Percentiles rank a stretch among this genome's conserved stretches.
These are phyloP conservation scores for Pollachius pollachius DNA, from an alignment of 2,113 vertebrate species.

Conservation along the genomic window DNA sequence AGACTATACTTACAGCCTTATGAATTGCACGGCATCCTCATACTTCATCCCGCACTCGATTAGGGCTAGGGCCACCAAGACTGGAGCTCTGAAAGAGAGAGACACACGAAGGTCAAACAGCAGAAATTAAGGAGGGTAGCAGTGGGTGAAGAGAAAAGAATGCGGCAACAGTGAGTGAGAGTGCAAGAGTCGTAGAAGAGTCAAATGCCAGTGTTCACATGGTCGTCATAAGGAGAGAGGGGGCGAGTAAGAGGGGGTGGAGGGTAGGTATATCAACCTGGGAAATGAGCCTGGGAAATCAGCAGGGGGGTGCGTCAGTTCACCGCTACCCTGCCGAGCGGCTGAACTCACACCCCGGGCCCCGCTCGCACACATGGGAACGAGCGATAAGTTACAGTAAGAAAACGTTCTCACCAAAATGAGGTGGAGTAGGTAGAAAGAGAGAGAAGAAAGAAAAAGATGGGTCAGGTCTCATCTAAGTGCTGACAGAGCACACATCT, in stretches of 20 bases:
- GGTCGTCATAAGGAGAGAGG: slow-evolving; percentile 11
- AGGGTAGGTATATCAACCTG: slow-evolving; percentile 43
- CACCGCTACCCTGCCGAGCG: slow-evolving; percentile 43
- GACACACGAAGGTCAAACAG: no score
- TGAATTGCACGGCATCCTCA: slow-evolving; percentile 98
- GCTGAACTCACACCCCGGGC: slow-evolving; percentile 1
- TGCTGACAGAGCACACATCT: slow-evolving; percentile 33
- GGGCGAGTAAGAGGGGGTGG: slow-evolving; percentile 1
- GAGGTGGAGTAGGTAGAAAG: not conserved
- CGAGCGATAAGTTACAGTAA: slow-evolving; percentile 54
- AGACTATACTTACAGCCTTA: slow-evolving; percentile 89
- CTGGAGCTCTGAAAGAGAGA: slow-evolving; percentile 84
- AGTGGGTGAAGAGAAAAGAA: not conserved
- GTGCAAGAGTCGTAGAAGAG: not conserved
- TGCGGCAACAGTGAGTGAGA: not conserved
- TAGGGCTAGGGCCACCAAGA: slow-evolving; percentile 95
- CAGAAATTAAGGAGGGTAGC: no score
- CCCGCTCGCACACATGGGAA: not conserved
- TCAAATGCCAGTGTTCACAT: not conserved
- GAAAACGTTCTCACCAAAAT: slow-evolving; percentile 47
- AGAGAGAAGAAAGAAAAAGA: slow-evolving; percentile 9
- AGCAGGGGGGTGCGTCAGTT: slow-evolving; percentile 50
- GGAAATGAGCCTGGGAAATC: slow-evolving; percentile 70
- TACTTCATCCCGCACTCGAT: slow-evolving; percentile 99
- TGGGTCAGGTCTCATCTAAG: slow-evolving; percentile 16